Evolutionary conservation across 1,140 invertebrate species (phyloP).

Genomic region (Prorops nasuta): DNA sequence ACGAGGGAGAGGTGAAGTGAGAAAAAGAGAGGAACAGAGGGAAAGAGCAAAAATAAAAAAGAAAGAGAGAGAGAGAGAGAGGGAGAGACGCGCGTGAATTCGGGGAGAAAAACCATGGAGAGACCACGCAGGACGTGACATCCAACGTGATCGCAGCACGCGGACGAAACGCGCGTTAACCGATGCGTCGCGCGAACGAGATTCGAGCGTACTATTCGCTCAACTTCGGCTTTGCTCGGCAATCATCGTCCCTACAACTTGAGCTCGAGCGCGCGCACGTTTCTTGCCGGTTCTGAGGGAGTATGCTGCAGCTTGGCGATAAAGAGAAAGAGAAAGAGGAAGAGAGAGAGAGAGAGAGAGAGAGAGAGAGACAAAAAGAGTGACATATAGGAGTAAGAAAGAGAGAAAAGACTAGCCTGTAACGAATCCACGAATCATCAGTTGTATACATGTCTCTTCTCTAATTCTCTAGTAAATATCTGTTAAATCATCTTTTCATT

Average conservation of each 20-base stretch:
- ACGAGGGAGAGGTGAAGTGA: no score
- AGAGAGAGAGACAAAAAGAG: not conserved
- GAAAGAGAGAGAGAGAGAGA: conserved; percentile 6
- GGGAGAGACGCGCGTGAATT: conserved; percentile 9
- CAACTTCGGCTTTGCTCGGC: conserved; percentile 10
- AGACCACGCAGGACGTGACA: conserved; percentile 10
- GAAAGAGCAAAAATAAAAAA: no score
- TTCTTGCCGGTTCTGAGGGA: conserved; percentile 5
- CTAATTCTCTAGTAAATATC: no score
- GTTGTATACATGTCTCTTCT: not conserved
- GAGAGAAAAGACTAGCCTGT: not conserved
- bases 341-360: not conserved
- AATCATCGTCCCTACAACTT: no score
- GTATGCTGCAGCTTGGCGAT: conserved; percentile 20
- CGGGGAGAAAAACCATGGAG: conserved; percentile 20
- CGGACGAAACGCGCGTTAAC: conserved; percentile 21
- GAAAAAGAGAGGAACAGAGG: no score
- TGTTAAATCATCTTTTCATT: no score
- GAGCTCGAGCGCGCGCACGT: conserved; percentile 14
- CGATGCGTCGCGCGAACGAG: conserved; percentile 34
- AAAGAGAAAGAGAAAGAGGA: conserved; percentile 1
- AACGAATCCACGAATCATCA: not conserved
- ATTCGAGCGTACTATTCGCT: conserved; percentile 37
- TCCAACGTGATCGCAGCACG: not conserved
- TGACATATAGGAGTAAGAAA: not conserved